Evolutionary conservation across 2,797 vertebrate species (phyloP).

Genomic region (Rhinogobio ventralis): DNA sequence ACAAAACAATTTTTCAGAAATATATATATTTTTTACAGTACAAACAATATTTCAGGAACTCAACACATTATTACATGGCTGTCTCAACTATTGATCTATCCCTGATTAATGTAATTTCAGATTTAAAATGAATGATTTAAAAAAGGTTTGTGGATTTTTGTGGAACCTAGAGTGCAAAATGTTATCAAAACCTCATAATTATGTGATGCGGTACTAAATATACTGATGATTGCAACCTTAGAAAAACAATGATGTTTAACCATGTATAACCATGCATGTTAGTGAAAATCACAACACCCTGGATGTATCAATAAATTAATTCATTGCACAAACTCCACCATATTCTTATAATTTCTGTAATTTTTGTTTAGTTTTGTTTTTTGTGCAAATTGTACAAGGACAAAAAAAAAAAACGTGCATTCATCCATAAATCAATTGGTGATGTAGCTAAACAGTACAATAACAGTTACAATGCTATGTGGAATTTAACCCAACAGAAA

Average conservation of each 20-base stretch:
- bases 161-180: not conserved
- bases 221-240: not conserved
- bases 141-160: not conserved
- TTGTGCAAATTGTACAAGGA: not conserved
- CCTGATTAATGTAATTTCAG: not conserved
- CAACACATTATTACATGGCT: slow-evolving; percentile 36
- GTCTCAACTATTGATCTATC: not conserved
- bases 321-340: not conserved
- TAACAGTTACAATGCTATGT: not conserved
- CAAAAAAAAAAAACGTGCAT: not conserved
- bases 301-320: not conserved
- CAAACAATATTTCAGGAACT: slow-evolving; percentile 36
- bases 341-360: not conserved
- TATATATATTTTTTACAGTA: slow-evolving; percentile 20
- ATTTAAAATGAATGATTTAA: not conserved
- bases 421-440: not conserved
- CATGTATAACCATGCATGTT: slow-evolving; percentile 17
- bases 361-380: not conserved
- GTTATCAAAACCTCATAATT: not conserved
- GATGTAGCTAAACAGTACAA: not conserved
- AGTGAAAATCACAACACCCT: not conserved
- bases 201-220: not conserved
- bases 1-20: slow-evolving; percentile 55
- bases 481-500: not conserved
- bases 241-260: slow-evolving; percentile 7